Percentiles rank a stretch among this genome's conserved stretches.
Conservation (phyloP, 2,113 vertebrate species). For the Psophia crepitans region DNA sequence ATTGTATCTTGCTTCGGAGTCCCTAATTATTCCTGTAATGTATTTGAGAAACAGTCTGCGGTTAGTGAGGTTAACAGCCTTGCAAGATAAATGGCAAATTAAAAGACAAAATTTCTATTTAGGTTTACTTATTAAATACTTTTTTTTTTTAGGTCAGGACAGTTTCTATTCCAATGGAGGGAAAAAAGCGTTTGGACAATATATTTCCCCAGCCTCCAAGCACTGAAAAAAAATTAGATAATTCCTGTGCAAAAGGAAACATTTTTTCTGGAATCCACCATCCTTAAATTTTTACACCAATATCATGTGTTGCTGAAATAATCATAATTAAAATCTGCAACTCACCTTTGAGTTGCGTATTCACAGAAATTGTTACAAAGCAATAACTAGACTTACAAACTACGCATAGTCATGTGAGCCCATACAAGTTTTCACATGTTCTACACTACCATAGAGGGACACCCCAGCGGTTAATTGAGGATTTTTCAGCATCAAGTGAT, state of each 20-base stretch:
- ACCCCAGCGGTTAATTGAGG: conserved; percentile 84
- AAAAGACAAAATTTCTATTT: not conserved
- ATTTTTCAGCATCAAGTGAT: conserved; percentile 83
- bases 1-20: conserved; percentile 78
- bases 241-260: not conserved
- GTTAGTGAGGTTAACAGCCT: not conserved
- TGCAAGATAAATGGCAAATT: not conserved
- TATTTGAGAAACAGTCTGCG: not conserved
- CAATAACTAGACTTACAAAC: not conserved
- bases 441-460: conserved; percentile 84
- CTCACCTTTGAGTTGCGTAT: not conserved
- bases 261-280: not conserved
- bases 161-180: not conserved
- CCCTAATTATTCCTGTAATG: conserved; percentile 82
- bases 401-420: not conserved
- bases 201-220: not conserved
- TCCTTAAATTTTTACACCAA: not conserved
- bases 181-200: not conserved
- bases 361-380: not conserved
- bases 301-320: not conserved
- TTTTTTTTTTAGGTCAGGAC: not conserved
- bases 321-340: not conserved
- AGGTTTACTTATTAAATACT: not conserved
- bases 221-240: not conserved
- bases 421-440: conserved; percentile 2